Percentiles rank a stretch among this genome's conserved stretches.
phyloP scores from a whole-genome alignment of 1,140 invertebrate species.

The Bombus difficillimus region DNA sequence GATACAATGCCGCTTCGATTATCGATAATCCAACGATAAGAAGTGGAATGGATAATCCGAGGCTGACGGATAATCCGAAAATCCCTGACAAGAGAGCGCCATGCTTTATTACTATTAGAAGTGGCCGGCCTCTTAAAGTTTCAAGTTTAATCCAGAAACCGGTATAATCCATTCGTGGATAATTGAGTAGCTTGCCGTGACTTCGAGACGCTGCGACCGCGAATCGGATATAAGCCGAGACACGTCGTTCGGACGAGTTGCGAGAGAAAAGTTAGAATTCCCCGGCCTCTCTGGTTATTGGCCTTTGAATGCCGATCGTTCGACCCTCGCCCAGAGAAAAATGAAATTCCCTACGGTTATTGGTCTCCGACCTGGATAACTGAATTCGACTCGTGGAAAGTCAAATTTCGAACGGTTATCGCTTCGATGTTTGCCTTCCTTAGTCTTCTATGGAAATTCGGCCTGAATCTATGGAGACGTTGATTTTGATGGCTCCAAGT shows the following conservation, averaged over 20 bases:
- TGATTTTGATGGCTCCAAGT: too few species aligned
- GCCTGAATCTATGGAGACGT: too few species aligned
- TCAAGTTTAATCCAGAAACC: constrained; percentile 37
- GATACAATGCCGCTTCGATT: constrained; percentile 42
- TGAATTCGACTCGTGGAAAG: background rate
- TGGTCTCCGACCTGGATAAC: background rate
- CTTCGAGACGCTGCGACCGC: background rate
- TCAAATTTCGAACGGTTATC: constrained; percentile 3
- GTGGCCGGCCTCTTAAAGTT: constrained; percentile 36
- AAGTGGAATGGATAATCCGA: constrained; percentile 13
- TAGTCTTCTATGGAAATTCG: too few species aligned
- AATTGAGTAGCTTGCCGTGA: constrained; percentile 43
- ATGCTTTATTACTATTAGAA: constrained; percentile 48
- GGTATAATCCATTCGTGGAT: constrained; percentile 49
- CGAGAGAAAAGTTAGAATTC: background rate
- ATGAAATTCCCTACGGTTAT: constrained; percentile 9
- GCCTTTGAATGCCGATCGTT: background rate
- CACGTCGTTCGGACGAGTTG: background rate
- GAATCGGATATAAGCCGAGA: background rate
- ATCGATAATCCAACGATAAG: constrained; percentile 45
- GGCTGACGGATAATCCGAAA: constrained; percentile 36
- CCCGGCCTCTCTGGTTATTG: background rate
- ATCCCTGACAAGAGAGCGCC: constrained; percentile 28
- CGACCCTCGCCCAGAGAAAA: background rate
- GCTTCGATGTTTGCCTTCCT: background rate